These are phyloP conservation scores for Periophthalmodon schlosseri DNA, from an alignment of 2,113 vertebrate genomes.

Conservation along the genomic window DNA sequence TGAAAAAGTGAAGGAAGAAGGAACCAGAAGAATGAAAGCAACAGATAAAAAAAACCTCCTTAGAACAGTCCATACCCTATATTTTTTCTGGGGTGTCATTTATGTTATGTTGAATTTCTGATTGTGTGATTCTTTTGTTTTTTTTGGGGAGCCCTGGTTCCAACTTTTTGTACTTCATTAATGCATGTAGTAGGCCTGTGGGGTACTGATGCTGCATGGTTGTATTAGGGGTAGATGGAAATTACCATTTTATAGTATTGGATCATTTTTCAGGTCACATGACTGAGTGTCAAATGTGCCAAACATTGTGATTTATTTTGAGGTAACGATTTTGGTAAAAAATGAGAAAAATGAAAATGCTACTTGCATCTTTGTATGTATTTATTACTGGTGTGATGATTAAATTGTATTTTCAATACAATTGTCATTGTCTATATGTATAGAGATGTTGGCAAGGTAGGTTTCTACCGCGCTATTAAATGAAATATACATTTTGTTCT, in stretches of 20 bases:
- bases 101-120: conserved; percentile 38
- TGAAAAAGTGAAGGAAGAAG: conserved; percentile 28
- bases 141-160: conserved; percentile 62
- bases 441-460: neutral
- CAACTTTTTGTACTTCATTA: conserved; percentile 71
- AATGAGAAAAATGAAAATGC: conserved; percentile 73
- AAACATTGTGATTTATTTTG: conserved; percentile 65
- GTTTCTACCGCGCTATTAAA: neutral
- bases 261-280: conserved; percentile 67
- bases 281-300: conserved; percentile 64
- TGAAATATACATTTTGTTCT: neutral
- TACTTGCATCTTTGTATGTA: conserved; percentile 98
- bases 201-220: conserved; percentile 83
- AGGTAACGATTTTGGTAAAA: conserved; percentile 69
- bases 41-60: conserved; percentile 5
- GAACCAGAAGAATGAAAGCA: neutral
- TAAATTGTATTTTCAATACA: conserved; percentile 99
- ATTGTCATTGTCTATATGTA: conserved; percentile 45
- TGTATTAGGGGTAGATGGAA: conserved; percentile 79
- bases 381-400: conserved; percentile 99
- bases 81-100: conserved; percentile 34
- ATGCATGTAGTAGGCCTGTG: conserved; percentile 68
- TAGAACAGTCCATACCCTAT: conserved; percentile 24
- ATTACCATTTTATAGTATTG: conserved; percentile 70
- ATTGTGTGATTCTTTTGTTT: conserved; percentile 52